Evolutionary conservation across 2,113 vertebrate species (phyloP), one percentile per base, ranked within the genome.

Genomic region (Aldabrachelys gigantea): DNA sequence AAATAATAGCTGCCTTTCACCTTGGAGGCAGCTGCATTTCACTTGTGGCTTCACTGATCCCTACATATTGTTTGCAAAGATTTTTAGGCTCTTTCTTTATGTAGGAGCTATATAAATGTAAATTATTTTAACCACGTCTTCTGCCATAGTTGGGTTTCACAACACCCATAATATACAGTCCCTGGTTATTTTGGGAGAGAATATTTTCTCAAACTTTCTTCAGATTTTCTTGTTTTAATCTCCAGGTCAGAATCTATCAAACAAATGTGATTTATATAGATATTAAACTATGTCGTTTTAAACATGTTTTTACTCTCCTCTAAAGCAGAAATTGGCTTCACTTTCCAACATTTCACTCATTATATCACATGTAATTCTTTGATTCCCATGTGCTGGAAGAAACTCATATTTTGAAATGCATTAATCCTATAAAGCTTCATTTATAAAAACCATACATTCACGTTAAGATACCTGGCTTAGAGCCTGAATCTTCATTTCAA

Each of bases 401-500:
- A 93, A 75, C 4, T 91, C 10, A 11, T 92, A 86, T 89, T 97
- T 96, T 88, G 94, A 88, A 83, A 56, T 35, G 52, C 84, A 95
- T 95, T 93, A 97, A 96, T 93, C 92, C 90, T 83, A 92, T 80
- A 96, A 96, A 96, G 14, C 16, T 95, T 93, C 62, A 92, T 96
- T 95, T 96, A 62, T 94, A 96, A 97, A 94, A 53, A 96, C 2
- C 1, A 0, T 87, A 65, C 21, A 82, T 29, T 95, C 47, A 7
- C 38, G 54, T 89, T 85, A 91, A 96, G 90, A 97, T 57, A 95
- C 97, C 97, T 94, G 94, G 88, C 94, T 93, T 95, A 57, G 47
- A 96, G 92, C 54, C 31, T 88, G 56, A 95, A 95, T 91, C 89
- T 95, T 91, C 84, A 96, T 97, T 96, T 97, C 92, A 96, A 95